Base-by-base conservation (phyloP, 2,797 vertebrate genomes). In the Catamblyrhynchus diadema region DNA sequence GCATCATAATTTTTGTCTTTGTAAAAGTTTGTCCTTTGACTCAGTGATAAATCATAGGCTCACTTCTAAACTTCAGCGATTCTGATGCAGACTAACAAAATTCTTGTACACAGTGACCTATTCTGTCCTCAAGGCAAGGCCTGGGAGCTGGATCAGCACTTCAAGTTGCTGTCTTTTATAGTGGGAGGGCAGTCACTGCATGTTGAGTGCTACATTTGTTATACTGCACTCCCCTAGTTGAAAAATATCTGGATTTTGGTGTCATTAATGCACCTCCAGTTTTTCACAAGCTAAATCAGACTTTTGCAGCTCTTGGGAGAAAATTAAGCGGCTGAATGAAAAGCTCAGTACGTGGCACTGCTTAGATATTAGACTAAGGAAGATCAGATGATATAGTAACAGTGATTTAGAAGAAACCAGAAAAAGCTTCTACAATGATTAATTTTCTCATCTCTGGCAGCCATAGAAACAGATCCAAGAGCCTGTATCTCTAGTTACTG, bases 371-470 rank as follows among this genome's bases (percentile, higher is more conserved):
- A 20, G 45, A 35, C 18, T 24, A 66, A 82, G n/a, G 37, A 61
- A 71, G 42, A 53, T n/a, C 9, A 64, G 53, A 51, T 27, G 21
- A 22, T 37, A 25, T 15, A 77, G 33, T 39, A 66, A 66, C 0
- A 11, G 25, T 5, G 24, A 12, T 30, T 8, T 1, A 41, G 5
- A 62, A 70, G 32, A 92, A 87, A 54, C 5, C n/a, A 78, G 61
- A 50, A 57, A 64, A 61, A 8, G n/a, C 22, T 73, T 67, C 5
- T 30, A 17, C 24, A 47, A 0, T 41, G 21, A 65, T 44, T 65
- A 3, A 51, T 90, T 78, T 88, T 75, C 53, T 88, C 33, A 33
- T 65, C n/a, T 74, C 54, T 66, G 33, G 57, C 79, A 91, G 60
- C 65, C 50, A 47, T 9, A 94, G 75, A 87, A 78, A 90, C 42